Conservation (phyloP, 2,888 invertebrate species). For the Emesis furor region DNA sequence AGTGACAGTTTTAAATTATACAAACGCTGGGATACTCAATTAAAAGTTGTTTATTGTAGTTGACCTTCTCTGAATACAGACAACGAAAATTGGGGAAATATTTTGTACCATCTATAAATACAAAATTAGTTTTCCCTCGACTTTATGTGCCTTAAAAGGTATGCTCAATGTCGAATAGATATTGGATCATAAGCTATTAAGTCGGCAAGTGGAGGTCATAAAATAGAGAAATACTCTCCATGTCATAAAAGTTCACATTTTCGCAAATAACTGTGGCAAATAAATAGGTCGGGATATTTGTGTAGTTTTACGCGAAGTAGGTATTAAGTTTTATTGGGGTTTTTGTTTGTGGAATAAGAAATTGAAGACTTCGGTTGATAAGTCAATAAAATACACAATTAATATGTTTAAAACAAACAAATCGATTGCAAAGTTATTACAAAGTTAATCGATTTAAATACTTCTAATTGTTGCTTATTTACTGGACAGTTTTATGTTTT, state of each 20-base stretch:
- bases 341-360: slow-evolving; percentile 11
- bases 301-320: not conserved
- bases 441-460: too few species aligned
- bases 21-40: too few species aligned
- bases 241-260: slow-evolving; percentile 76
- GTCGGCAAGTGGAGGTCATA: slow-evolving; percentile 73
- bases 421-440: too few species aligned
- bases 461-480: too few species aligned
- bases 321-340: slow-evolving; percentile 12
- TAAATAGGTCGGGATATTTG: slow-evolving; percentile 68
- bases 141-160: not conserved
- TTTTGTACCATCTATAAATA: not conserved
- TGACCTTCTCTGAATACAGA: not conserved
- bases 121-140: not conserved
- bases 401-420: too few species aligned
- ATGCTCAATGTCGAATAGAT: slow-evolving; percentile 20
- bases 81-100: not conserved
- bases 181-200: slow-evolving; percentile 74
- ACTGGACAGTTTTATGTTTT: too few species aligned
- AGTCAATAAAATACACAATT: not conserved
- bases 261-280: slow-evolving; percentile 72
- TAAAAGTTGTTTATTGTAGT: not conserved
- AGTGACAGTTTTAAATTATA: too few species aligned
- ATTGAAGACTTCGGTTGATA: not conserved
- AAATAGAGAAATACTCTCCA: slow-evolving; percentile 75